Base-by-base conservation (phyloP, 2,113 vertebrate species). In the Camelus bactrianus region DNA sequence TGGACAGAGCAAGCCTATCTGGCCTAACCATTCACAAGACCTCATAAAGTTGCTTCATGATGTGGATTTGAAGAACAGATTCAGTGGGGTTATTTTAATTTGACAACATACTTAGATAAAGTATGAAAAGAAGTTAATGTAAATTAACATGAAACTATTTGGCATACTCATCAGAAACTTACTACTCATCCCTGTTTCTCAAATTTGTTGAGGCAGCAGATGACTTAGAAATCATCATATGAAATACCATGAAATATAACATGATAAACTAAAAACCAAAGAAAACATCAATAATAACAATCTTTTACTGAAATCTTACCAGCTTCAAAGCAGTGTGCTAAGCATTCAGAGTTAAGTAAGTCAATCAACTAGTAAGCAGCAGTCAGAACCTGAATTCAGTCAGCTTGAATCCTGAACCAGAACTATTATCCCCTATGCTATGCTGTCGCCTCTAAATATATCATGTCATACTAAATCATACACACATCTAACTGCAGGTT, bases 141-240 rank as follows among this genome's bases (percentile, higher is more conserved):
- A 92, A 77, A 77, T 69, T 77, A 94, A 80, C 32, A 80, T 35
- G 32, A 96, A 73, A 91, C 93, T 75, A 70, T 54, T 17, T 17
- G 15, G 17, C 6, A 77, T 73, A 90, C 14, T 60, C 69, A 32
- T 35, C 22, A 90, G 30, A 3, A 32, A 95, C 22, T 69, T 89
- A 79, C 30, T 62, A 89, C 84, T 87, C 83, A 96, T 32, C 32
- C 22, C 42, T 92, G 82, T 30, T 95, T 92, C 50, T 92, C 52
- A 77, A 89, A 72, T 81, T 79, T 72, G 46, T 30, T 81, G 20
- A 93, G 6, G n/a, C 50, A 75, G 46, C 24, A 89, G 7, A 77
- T 75, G 24, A 80, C 58, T 89, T 84, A 85, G 72, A 83, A 79
- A 94, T 94, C 11, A 76, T 42, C 32, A 76, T 48, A 9, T 84